Percentiles rank a stretch among this genome's conserved stretches.
Evolutionary conservation across 2,113 vertebrate species (phyloP).

Genomic region (Actinemys pallida): DNA sequence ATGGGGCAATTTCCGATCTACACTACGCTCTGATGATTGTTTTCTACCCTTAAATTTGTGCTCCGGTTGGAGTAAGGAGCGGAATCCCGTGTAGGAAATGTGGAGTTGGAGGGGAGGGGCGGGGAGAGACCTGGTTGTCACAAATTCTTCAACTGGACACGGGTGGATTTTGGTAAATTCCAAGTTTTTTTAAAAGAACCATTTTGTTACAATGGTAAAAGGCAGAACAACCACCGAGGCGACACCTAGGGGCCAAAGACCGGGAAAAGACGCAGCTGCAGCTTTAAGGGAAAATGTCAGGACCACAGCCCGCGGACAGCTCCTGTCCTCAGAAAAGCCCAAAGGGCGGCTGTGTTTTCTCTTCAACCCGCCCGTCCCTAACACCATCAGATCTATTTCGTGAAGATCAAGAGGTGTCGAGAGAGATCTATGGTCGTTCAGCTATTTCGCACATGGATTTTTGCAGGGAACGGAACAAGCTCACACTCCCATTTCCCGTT

Average conservation of each 20-base stretch:
- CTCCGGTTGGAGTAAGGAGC: neutral
- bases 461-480: neutral
- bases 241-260: conserved; percentile 75
- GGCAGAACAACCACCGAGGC: conserved; percentile 45
- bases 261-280: neutral
- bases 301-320: neutral
- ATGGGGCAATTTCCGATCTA: neutral
- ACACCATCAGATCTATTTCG: too few relatives aligned
- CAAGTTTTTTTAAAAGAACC: neutral
- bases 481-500: neutral
- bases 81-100: neutral
- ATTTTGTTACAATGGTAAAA: neutral
- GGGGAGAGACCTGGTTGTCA: neutral
- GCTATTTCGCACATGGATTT: neutral
- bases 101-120: neutral
- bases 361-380: neutral
- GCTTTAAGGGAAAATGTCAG: neutral
- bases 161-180: neutral
- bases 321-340: neutral
- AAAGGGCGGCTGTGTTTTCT: too few relatives aligned
- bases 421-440: neutral
- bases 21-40: neutral
- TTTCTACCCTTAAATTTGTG: neutral
- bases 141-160: neutral
- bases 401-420: neutral